Conservation (phyloP, 2,888 invertebrate species). For the Platyscelio sp. region DNA sequence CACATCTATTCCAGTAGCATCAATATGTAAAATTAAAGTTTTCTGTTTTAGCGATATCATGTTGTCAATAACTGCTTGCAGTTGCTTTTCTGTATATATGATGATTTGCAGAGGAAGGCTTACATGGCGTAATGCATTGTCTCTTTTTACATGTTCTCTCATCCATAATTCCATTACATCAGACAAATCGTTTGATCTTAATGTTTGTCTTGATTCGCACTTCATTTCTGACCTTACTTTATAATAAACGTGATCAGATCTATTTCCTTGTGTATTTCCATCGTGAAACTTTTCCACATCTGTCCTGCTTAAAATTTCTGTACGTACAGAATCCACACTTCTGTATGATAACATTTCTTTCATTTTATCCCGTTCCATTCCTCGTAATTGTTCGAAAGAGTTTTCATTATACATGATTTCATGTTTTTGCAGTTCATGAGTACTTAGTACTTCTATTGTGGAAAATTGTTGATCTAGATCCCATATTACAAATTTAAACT, state of each 20-base stretch:
- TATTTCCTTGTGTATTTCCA: not conserved
- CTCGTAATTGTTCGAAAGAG: constrained; percentile 6
- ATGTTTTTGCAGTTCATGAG: too few relatives aligned
- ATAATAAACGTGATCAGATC: not conserved
- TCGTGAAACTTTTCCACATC: constrained; percentile 19
- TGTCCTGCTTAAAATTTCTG: not conserved
- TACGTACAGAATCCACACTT: not conserved
- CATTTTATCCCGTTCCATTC: constrained; percentile 12
- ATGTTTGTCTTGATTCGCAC: not conserved
- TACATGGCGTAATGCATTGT: constrained; percentile 4
- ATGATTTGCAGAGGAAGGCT: constrained; percentile 16
- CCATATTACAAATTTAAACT: constrained; percentile 34
- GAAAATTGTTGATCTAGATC: not conserved
- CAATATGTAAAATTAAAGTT: constrained; percentile 55
- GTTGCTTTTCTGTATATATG: constrained; percentile 26
- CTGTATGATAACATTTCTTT: not conserved
- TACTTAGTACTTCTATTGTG: too few relatives aligned
- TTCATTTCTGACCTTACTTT: constrained; percentile 41
- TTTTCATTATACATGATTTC: too few relatives aligned
- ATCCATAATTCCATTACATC: not conserved
- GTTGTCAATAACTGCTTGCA: not conserved
- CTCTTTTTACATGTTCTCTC: not conserved
- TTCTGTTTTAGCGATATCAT: not conserved
- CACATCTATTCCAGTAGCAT: constrained; percentile 56
- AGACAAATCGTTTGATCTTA: constrained; percentile 5